These are phyloP conservation scores for Aspiorhynchus laticeps DNA, from an alignment of 2,113 vertebrate genomes.

Conservation along the genomic window DNA sequence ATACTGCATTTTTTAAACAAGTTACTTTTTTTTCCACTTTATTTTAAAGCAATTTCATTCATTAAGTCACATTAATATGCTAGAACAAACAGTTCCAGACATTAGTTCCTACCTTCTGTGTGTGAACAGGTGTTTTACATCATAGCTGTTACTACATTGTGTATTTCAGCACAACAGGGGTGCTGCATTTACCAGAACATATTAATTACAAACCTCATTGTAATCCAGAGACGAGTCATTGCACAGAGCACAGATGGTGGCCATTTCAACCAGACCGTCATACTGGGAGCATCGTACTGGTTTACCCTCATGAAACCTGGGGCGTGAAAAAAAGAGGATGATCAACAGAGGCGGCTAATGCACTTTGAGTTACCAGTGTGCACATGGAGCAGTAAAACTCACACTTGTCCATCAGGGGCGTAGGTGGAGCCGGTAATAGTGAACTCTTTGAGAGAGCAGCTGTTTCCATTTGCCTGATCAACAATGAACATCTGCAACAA, in stretches of 20 bases:
- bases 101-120: neutral
- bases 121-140: neutral
- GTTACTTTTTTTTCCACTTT: too few species aligned
- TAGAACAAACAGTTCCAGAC: neutral
- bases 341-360: neutral
- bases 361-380: neutral
- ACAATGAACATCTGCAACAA: slow-evolving; percentile 90
- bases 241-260: slow-evolving; percentile 95
- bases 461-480: slow-evolving; percentile 84
- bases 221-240: slow-evolving; percentile 98
- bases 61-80: neutral
- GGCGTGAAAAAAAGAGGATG: neutral
- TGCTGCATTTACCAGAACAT: slow-evolving; percentile 12
- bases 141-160: neutral
- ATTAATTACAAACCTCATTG: slow-evolving; percentile 85
- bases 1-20: neutral
- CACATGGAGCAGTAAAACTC: slow-evolving; percentile 69
- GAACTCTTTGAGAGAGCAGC: slow-evolving; percentile 91
- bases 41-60: neutral
- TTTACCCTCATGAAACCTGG: slow-evolving; percentile 88
- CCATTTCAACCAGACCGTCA: slow-evolving; percentile 92
- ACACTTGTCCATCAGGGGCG: slow-evolving; percentile 95
- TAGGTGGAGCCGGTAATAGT: slow-evolving; percentile 94
- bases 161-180: neutral
- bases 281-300: slow-evolving; percentile 88